Evolutionary conservation across 2,113 vertebrate genomes (phyloP), one percentile per base, ranked within the genome.

Genomic region (Forbesichthys agassizii): DNA sequence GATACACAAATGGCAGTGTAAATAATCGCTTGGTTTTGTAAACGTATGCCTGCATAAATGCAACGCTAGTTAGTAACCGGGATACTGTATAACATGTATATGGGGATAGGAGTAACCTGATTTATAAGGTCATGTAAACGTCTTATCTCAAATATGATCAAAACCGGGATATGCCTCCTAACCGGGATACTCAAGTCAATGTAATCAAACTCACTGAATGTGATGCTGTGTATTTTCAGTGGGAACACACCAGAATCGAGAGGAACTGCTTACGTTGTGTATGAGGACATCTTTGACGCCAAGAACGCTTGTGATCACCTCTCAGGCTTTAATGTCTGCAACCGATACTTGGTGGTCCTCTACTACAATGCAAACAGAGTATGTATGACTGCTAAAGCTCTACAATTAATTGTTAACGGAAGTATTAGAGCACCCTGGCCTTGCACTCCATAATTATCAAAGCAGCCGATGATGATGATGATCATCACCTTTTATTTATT

Each of bases 291-390:
- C 82, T 99, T 99, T 48, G 98, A 99, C 72, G 98, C 98, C 84
- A 99, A 99, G 87, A 99, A 99, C 0, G 97, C 98, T 9, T 99
- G 98, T 36, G 98, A 99, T 84, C 98, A 99, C 77, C 88, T 99
- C n/a, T 99, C 98, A 0, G 98, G 98, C 53, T 99, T 99, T 92
- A 99, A 99, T 0, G 98, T 99, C 42, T 99, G 98, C 91, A 99
- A 99, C 93, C 94, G 98, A 89, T 99, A 99, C 88, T 92, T 99
- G 0, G 98, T 99, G 0, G 98, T 99, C 13, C 88, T 99, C 75
- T 99, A 99, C 90, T 99, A 99, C 62, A 99, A 99, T 0, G 96
- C 97, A 46, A 99, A 99, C 93, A 94, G 98, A 91, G 98, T 96
- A 90, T 0, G 96, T 92, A 61, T 7, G 0, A 33, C 9, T 16